Evolutionary conservation across 2,888 invertebrate species (phyloP), one percentile per base, ranked within the genome.

Genomic region (Platerodrilus igneus): DNA sequence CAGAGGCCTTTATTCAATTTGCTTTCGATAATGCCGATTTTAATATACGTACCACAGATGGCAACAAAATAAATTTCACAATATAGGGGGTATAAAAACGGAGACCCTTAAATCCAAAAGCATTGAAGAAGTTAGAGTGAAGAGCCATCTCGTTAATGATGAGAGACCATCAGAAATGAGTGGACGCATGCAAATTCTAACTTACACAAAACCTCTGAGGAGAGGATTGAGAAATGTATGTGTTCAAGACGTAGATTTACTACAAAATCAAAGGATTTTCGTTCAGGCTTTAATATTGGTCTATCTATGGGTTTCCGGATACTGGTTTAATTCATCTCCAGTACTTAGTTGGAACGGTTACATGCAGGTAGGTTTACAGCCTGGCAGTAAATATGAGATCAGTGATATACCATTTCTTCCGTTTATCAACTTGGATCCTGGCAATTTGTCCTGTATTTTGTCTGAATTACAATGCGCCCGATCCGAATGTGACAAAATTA

Each of bases 241-340:
- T 29, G 29, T 29, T 18, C 29, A 19, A 17, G 29, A 29, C 10
- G 17, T 29, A 18, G 29, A 29, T 18, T 4, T 29, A 29, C 18
- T 29, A 29, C 3, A 29, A 18, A 29, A 29, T 18, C 3, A 27
- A 27, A 27, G 16, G 14, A 3, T 27, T 15, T 27, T 16, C 27
- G 16, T 27, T 8, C 27, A 27, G n/a, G 18, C 29, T 27, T 15
- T 29, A 29, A 11, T 7, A 11, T 29, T 29, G 29, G 29, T 18
- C 8, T 29, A 29, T n/a, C 17, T 29, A 29, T 29, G 29, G 29
- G 18, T 29, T 10, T 29, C 29, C 18, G 17, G 29, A 29, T 29
- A 18, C 15, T 29, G n/a, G 29, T 19, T 29, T 29, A 4, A 18
- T 29, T 19, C 18, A 29, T 29, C 29, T 29, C 18, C 29, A 17